These are phyloP conservation scores for Enteromius treurensis DNA, from an alignment of 2,797 vertebrate species.

Conservation along the genomic window DNA sequence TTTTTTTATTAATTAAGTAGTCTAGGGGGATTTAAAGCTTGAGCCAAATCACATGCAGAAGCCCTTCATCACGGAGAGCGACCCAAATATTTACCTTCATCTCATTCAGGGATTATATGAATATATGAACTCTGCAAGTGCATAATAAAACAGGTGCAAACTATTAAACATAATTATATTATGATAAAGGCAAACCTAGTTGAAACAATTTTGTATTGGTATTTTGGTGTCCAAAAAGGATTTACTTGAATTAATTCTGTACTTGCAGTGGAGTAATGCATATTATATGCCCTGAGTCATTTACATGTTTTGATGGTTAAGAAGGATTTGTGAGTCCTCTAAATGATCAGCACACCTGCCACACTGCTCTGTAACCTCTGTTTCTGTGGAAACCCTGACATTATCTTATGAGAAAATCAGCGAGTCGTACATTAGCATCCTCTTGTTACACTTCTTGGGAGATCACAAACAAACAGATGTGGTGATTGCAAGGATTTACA, in stretches of 20 bases:
- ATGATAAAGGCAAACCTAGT: background rate
- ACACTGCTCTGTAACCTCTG: constrained; percentile 4
- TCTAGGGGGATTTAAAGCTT: constrained; percentile 4
- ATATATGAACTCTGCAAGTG: background rate
- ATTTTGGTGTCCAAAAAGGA: background rate
- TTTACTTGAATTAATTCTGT: no score
- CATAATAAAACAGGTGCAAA: constrained; percentile 10
- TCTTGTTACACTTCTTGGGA: constrained; percentile 18
- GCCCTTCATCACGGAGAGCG: constrained; percentile 6
- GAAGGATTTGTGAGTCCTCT: constrained; percentile 5
- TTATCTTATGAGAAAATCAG: constrained; percentile 12
- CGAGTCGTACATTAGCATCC: constrained; percentile 43
- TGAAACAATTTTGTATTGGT: background rate
- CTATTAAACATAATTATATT: background rate
- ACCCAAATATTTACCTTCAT: constrained; percentile 8
- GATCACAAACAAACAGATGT: constrained; percentile 40
- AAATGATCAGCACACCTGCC: constrained; percentile 13
- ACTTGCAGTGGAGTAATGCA: background rate
- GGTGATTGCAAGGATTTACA: constrained; percentile 39
- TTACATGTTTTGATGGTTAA: constrained; percentile 17
- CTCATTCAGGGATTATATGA: constrained; percentile 12
- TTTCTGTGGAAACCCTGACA: constrained; percentile 22
- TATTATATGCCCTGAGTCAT: background rate
- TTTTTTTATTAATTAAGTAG: constrained; percentile 22
- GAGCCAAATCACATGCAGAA: background rate